These are phyloP conservation scores for Stictocephala bisonia DNA, from an alignment of 2,888 invertebrate genomes.

Conservation along the genomic window DNA sequence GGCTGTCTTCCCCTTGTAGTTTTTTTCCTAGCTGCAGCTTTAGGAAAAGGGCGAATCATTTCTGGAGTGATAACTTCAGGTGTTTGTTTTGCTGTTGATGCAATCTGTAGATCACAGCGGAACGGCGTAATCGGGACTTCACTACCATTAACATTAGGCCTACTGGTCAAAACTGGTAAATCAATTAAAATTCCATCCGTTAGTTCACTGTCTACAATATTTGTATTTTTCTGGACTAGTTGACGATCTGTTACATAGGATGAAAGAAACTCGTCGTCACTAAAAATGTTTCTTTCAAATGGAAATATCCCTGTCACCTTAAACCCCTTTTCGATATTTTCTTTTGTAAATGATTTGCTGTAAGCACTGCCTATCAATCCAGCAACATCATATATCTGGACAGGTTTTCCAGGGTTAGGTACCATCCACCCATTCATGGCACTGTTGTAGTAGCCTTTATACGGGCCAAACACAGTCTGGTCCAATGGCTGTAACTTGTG, in stretches of 20 bases:
- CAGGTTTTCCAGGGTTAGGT: slow-evolving; percentile 26
- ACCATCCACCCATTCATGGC: slow-evolving; percentile 19
- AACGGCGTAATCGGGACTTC: too few species aligned
- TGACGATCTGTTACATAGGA: slow-evolving; percentile 31
- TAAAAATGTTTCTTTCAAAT: slow-evolving; percentile 11
- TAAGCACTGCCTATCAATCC: slow-evolving; percentile 11
- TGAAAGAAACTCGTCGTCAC: slow-evolving; percentile 6
- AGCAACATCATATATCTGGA: slow-evolving; percentile 25
- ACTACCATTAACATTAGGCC: too few species aligned
- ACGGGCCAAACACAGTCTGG: slow-evolving; percentile 26
- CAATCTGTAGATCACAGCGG: too few species aligned
- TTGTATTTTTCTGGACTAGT: too few species aligned
- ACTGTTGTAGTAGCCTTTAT: slow-evolving; percentile 25
- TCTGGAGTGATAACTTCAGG: too few species aligned
- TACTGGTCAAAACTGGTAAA: too few species aligned
- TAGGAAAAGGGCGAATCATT: too few species aligned
- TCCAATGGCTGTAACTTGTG: slow-evolving; percentile 49
- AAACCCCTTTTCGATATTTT: slow-evolving; percentile 25
- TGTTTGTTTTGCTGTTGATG: too few species aligned
- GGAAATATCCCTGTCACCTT: slow-evolving; percentile 28
- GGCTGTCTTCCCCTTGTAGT: too few species aligned
- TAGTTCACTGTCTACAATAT: too few species aligned
- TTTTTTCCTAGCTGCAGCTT: too few species aligned
- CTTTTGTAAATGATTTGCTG: background rate
- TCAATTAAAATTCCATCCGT: too few species aligned